Conservation (phyloP, 2,888 invertebrate species). For the Pollenia labialis region DNA sequence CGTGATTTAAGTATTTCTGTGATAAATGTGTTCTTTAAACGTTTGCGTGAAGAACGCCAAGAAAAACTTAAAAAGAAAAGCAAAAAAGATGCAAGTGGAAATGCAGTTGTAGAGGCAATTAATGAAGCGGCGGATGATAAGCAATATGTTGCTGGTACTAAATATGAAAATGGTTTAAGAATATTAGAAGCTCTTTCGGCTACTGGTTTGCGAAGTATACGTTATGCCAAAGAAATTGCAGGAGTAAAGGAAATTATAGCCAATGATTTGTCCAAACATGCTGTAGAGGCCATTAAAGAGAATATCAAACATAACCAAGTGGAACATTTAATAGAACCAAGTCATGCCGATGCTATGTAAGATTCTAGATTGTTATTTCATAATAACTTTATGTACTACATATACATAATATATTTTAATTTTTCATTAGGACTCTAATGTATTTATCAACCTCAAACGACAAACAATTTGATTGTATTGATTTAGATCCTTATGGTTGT, state of each 20-base stretch:
- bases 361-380: constrained; percentile 74
- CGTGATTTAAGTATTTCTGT: constrained; percentile 95
- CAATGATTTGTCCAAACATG: constrained; percentile 94
- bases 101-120: background rate
- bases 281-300: constrained; percentile 92
- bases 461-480: constrained; percentile 93
- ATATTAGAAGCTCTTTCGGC: constrained; percentile 98
- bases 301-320: constrained; percentile 88
- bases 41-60: constrained; percentile 83
- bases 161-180: constrained; percentile 81
- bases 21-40: constrained; percentile 87
- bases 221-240: constrained; percentile 97
- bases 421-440: constrained; percentile 90
- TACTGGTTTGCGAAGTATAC: constrained; percentile 96
- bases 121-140: background rate
- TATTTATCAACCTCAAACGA: constrained; percentile 88
- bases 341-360: constrained; percentile 95
- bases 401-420: background rate
- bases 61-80: constrained; percentile 44
- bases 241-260: constrained; percentile 93
- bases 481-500: constrained; percentile 99
- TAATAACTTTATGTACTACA: background rate
- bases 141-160: constrained; percentile 76
- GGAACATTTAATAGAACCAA: constrained; percentile 89
- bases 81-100: constrained; percentile 24